Evolutionary conservation across 2,113 vertebrate genomes (phyloP).

Genomic region (Octodon degus): DNA sequence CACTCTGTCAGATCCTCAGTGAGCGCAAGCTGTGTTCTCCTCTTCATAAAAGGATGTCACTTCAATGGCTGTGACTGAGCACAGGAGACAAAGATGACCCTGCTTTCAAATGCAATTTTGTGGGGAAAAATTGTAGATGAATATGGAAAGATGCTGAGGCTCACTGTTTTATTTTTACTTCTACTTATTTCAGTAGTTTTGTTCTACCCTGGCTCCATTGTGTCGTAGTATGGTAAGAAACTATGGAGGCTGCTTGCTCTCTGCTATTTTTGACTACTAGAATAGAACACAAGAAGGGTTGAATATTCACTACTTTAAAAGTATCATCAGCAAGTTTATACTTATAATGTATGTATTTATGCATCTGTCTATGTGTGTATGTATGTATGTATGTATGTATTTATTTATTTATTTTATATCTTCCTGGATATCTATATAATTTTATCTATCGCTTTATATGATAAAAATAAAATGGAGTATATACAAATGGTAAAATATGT

Average conservation of each 20-base stretch:
- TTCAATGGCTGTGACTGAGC: not conserved
- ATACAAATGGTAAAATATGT: not conserved
- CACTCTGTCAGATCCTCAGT: not conserved
- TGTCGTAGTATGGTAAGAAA: not conserved
- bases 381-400: not conserved
- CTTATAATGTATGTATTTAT: not conserved
- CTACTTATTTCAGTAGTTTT: not conserved
- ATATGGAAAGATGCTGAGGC: not conserved
- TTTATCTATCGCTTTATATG: not conserved
- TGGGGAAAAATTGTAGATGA: not conserved
- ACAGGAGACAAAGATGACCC: not conserved
- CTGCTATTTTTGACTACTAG: not conserved
- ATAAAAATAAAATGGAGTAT: not conserved
- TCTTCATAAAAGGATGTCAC: not conserved
- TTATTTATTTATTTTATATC: not conserved
- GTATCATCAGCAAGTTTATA: not conserved
- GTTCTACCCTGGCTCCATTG: not conserved
- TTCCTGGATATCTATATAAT: not conserved
- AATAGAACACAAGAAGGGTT: not conserved
- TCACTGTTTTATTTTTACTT: not conserved
- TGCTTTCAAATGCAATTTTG: not conserved
- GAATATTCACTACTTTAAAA: not conserved
- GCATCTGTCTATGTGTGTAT: not conserved
- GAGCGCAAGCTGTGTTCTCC: not conserved
- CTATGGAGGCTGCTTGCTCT: not conserved